These are phyloP conservation scores for Eustalomyia histrio DNA, from an alignment of 2,888 invertebrate species.

Conservation along the genomic window DNA sequence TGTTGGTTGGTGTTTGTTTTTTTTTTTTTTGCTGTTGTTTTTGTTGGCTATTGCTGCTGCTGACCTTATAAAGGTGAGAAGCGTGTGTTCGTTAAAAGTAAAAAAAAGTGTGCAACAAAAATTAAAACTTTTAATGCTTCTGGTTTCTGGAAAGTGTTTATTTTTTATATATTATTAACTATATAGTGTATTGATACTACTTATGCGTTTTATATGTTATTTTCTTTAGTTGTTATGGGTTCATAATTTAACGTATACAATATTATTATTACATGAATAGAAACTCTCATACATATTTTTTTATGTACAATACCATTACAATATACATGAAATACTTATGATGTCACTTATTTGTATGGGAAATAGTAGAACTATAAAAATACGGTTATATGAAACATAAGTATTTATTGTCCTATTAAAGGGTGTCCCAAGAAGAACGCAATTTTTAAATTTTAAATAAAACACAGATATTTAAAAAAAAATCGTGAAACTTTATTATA, in stretches of 20 bases:
- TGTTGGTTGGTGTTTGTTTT: neutral
- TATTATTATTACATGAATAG: conserved; percentile 21
- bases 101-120: conserved; percentile 32
- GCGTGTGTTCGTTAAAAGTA: conserved; percentile 72
- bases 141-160: conserved; percentile 35
- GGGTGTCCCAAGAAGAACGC: too few relatives aligned
- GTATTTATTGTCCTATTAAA: too few relatives aligned
- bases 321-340: too few relatives aligned
- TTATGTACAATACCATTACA: too few relatives aligned
- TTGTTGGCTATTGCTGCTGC: conserved; percentile 40
- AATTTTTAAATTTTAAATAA: too few relatives aligned
- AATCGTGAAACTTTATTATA: too few relatives aligned
- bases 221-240: conserved; percentile 13
- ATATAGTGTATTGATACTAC: neutral
- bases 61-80: conserved; percentile 77
- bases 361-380: too few relatives aligned
- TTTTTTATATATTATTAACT: neutral
- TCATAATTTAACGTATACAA: conserved; percentile 45
- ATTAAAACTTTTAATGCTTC: conserved; percentile 51
- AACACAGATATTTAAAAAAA: too few relatives aligned
- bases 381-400: too few relatives aligned
- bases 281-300: neutral
- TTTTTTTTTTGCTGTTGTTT: too few relatives aligned
- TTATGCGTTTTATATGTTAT: conserved; percentile 21
- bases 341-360: too few relatives aligned